A percentile compares a stretch with the other conserved stretches of the same genome.
These are phyloP conservation scores for Tenthredo scrophulariae DNA, from an alignment of 2,888 invertebrate genomes.

Conservation along the genomic window DNA sequence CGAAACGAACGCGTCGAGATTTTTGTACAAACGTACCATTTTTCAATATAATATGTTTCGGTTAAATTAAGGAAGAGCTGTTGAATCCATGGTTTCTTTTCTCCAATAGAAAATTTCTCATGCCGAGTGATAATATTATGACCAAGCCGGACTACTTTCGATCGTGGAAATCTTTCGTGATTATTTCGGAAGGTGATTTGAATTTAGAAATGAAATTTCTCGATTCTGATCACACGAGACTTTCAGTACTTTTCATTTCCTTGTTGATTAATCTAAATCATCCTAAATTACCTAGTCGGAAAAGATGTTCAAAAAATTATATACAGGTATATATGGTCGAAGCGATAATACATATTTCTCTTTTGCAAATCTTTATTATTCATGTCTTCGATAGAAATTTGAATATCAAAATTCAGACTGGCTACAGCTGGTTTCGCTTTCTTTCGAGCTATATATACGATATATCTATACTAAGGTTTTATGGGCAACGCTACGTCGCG, in stretches of 20 bases:
- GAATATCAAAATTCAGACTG: conserved; percentile 1
- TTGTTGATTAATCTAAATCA: neutral
- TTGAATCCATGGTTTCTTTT: neutral
- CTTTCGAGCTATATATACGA: neutral
- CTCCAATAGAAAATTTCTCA: neutral
- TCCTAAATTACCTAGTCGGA: neutral
- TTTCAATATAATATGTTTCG: too few relatives aligned
- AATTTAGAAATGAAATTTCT: neutral
- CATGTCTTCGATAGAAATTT: neutral
- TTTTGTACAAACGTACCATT: too few relatives aligned
- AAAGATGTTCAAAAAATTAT: too few relatives aligned
- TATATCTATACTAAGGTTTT: too few relatives aligned
- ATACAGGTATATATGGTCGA: neutral
- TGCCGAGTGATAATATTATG: too few relatives aligned
- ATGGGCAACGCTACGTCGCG: neutral
- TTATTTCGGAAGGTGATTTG: neutral
- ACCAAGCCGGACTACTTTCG: neutral
- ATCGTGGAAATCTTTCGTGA: neutral
- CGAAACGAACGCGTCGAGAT: too few relatives aligned
- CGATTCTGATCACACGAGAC: neutral
- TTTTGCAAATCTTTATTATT: neutral
- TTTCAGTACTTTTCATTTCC: neutral
- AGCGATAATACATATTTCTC: neutral
- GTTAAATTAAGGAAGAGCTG: neutral
- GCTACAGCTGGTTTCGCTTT: conserved; percentile 33